A percentile compares a stretch with the other conserved stretches of the same genome.
Conservation (phyloP, 2,888 invertebrate species). For the Chymomyza caudatula region DNA sequence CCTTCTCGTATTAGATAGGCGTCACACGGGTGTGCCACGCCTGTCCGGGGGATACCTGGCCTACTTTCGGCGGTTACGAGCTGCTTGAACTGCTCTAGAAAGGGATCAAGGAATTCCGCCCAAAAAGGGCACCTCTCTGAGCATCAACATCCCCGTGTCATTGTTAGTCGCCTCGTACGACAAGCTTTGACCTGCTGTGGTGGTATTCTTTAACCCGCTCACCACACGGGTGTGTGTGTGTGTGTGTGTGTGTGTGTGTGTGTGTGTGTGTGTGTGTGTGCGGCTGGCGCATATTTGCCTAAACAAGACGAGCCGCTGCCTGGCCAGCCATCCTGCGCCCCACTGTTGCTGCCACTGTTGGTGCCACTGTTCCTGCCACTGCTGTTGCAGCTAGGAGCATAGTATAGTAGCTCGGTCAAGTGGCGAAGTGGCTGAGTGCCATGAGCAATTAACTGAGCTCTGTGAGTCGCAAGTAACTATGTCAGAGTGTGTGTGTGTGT, state of each 20-base stretch:
- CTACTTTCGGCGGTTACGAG: no score
- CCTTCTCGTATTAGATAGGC: no score
- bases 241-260: not conserved
- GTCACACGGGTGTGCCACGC: no score
- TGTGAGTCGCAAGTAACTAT: not conserved
- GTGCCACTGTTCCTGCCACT: not conserved
- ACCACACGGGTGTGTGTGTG: not conserved
- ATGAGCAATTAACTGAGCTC: slow-evolving; percentile 61
- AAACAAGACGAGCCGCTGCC: not conserved
- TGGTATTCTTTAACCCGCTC: no score
- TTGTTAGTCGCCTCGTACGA: no score
- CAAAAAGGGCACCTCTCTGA: no score
- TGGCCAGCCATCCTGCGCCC: not conserved
- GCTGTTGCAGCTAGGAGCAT: not conserved
- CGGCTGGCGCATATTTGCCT: not conserved
- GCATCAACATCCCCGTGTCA: no score
- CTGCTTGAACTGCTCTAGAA: no score
- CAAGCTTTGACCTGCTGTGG: no score
- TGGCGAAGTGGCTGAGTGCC: slow-evolving; percentile 50
- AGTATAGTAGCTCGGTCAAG: slow-evolving; percentile 59
- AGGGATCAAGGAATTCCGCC: no score
- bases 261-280: not conserved
- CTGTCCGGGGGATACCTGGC: no score
- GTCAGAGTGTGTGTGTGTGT: slow-evolving; percentile 18
- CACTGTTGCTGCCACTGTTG: not conserved